Evolutionary conservation across 2,113 vertebrate genomes (phyloP).

Genomic region (Mobula birostris): DNA sequence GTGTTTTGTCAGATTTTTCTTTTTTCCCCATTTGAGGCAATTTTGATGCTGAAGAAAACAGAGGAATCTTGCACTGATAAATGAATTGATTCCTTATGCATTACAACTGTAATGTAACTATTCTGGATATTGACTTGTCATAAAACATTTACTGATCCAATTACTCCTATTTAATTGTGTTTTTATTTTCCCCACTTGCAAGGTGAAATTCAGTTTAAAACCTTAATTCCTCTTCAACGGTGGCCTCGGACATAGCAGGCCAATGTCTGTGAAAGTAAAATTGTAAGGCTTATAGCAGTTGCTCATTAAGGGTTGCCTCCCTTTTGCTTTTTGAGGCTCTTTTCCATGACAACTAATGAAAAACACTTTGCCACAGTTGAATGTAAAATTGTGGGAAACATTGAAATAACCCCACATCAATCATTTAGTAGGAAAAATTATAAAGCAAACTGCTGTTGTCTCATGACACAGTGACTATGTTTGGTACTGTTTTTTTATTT

Average conservation of each 20-base stretch:
- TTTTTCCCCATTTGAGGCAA: not conserved
- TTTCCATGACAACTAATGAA: constrained; percentile 16
- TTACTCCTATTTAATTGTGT: not conserved
- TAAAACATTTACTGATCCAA: not conserved
- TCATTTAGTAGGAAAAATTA: not conserved
- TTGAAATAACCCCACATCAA: not conserved
- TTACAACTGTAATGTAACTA: not conserved
- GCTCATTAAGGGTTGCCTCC: not conserved
- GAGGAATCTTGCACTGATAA: constrained; percentile 22
- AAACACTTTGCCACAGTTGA: not conserved
- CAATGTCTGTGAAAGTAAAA: not conserved
- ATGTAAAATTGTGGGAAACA: not conserved
- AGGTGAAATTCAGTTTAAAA: not conserved
- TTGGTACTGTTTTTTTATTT: constrained; percentile 4
- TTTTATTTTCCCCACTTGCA: too few relatives aligned
- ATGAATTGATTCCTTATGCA: not conserved
- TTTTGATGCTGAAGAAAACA: constrained; percentile 13
- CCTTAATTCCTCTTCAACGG: not conserved
- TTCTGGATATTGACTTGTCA: not conserved
- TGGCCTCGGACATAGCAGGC: too few relatives aligned
- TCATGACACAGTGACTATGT: not conserved
- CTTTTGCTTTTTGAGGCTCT: not conserved
- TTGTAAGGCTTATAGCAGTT: not conserved
- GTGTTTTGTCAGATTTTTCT: not conserved
- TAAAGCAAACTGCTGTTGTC: not conserved